A percentile compares a stretch with the other conserved stretches of the same genome.
Evolutionary conservation across 2,113 vertebrate genomes (phyloP).

Genomic region (Hyperoodon ampullatus): DNA sequence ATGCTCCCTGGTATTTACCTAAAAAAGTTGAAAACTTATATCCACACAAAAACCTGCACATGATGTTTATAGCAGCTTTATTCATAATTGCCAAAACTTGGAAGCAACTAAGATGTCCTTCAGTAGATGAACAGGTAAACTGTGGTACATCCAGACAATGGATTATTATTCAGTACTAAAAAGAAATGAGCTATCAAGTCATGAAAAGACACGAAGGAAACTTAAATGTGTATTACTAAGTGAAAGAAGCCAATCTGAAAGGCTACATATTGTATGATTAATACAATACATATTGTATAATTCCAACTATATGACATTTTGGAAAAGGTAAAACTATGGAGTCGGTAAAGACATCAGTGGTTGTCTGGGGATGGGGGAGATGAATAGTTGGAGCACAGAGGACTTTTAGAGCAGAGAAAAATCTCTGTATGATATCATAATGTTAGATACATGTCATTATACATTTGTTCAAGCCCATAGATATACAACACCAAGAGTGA

Average conservation of each 20-base stretch:
- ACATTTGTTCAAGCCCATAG: not conserved
- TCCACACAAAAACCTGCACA: not conserved
- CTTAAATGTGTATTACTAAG: not conserved
- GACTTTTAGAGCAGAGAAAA: not conserved
- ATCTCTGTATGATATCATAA: not conserved
- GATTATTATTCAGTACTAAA: not conserved
- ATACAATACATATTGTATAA: not conserved
- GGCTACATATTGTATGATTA: not conserved
- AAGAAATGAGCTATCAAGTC: conserved; percentile 18
- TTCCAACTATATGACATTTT: not conserved
- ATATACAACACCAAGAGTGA: not conserved
- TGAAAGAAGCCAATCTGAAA: not conserved
- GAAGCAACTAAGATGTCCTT: not conserved
- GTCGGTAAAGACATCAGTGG: not conserved
- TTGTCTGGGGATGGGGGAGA: not conserved
- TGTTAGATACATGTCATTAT: not conserved
- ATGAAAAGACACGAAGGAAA: not conserved
- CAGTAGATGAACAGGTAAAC: not conserved
- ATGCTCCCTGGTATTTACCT: not conserved
- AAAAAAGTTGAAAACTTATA: conserved; percentile 23
- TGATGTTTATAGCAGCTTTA: not conserved
- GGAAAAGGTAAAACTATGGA: not conserved
- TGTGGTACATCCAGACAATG: not conserved
- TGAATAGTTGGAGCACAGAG: not conserved
- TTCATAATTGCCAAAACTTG: conserved; percentile 24